A percentile compares a stretch with the other conserved stretches of the same genome.
These are phyloP conservation scores for Sphaeridia pumilis DNA, from an alignment of 2,888 invertebrate species.

Conservation along the genomic window DNA sequence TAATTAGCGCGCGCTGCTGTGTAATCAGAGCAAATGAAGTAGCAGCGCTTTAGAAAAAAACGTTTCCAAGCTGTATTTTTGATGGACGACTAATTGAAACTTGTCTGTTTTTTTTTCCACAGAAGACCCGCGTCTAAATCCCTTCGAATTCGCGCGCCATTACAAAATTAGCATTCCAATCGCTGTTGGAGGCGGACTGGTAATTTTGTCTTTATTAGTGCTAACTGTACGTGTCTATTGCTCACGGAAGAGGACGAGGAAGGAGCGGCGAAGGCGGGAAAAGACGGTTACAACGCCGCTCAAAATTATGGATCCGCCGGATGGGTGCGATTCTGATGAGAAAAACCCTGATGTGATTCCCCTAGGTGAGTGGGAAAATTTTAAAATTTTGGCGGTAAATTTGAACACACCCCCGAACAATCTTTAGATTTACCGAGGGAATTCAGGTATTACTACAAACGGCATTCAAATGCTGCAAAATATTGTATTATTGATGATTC, in stretches of 20 bases:
- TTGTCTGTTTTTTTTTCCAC: slow-evolving; percentile 39
- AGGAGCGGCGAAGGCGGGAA: slow-evolving; percentile 29
- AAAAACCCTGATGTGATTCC: slow-evolving; percentile 84
- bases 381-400: no score
- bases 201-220: slow-evolving; percentile 66
- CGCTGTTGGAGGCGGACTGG: slow-evolving; percentile 64
- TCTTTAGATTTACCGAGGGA: no score
- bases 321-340: slow-evolving; percentile 64
- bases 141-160: slow-evolving; percentile 67
- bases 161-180: slow-evolving; percentile 60
- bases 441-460: no score
- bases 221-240: slow-evolving; percentile 65
- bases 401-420: no score
- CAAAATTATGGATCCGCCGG: slow-evolving; percentile 41
- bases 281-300: slow-evolving; percentile 34
- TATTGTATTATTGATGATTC: no score
- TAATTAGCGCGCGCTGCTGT: no score
- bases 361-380: slow-evolving; percentile 46
- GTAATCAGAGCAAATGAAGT: no score
- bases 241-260: slow-evolving; percentile 43
- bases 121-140: slow-evolving; percentile 53
- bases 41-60: no score
- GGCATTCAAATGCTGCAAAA: no score
- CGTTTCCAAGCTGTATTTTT: no score
- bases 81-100: no score